Conservation (phyloP, 2,113 vertebrate species). For the Polyodon spathula region DNA sequence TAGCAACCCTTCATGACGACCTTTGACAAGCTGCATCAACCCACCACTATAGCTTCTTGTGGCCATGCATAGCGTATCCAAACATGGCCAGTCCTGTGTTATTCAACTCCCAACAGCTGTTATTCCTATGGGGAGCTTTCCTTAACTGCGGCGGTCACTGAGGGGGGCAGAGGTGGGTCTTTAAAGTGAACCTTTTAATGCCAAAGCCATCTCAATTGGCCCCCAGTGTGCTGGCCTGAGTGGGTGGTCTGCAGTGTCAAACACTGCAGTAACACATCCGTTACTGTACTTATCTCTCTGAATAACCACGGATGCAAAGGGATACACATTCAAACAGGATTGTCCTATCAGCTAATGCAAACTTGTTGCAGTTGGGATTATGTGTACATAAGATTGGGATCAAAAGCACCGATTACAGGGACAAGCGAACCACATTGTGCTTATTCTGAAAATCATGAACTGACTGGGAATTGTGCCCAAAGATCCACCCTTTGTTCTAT, state of each 20-base stretch:
- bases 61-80: neutral
- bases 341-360: too few species aligned
- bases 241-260: neutral
- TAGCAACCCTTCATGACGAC: too few species aligned
- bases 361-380: too few species aligned
- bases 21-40: too few species aligned
- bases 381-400: too few species aligned
- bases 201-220: neutral
- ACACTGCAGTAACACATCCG: neutral
- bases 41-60: too few species aligned
- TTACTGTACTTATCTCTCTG: constrained; percentile 4
- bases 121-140: constrained; percentile 2
- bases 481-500: neutral
- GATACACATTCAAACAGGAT: too few species aligned
- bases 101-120: constrained; percentile 10
- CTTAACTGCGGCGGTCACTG: neutral
- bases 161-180: neutral
- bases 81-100: neutral
- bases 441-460: neutral
- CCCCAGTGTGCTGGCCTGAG: neutral
- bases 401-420: neutral
- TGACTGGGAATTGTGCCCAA: constrained; percentile 3
- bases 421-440: too few species aligned
- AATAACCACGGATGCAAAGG: neutral
- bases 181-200: neutral